Conservation (phyloP, 1,140 invertebrate genomes). For the Philaenus spumarius region DNA sequence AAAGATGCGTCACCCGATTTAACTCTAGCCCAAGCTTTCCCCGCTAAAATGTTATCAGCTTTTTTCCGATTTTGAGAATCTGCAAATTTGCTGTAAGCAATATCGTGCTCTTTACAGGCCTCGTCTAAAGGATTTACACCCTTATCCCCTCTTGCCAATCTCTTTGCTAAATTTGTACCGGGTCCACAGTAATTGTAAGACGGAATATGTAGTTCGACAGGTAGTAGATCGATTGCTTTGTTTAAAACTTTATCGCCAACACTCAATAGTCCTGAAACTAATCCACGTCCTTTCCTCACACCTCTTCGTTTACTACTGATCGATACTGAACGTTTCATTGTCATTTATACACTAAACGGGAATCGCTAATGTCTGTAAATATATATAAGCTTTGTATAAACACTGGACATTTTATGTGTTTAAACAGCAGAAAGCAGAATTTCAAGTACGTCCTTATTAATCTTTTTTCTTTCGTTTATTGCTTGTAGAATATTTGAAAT, state of each 20-base stretch:
- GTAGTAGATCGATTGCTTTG: conserved; percentile 38
- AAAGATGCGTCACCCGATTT: conserved; percentile 36
- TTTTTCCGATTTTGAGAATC: conserved; percentile 35
- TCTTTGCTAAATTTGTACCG: conserved; percentile 41
- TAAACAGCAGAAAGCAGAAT: no score
- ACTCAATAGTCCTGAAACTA: no score
- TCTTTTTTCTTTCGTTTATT: no score
- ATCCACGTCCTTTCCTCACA: no score
- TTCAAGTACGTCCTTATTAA: no score
- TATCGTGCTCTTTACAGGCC: conserved; percentile 42
- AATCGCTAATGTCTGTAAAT: no score
- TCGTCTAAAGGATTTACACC: conserved; percentile 41
- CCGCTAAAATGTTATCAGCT: conserved; percentile 37
- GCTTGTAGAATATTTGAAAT: no score
- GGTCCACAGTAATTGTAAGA: conserved; percentile 43
- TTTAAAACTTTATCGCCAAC: conserved; percentile 35
- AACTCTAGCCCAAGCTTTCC: conserved; percentile 37
- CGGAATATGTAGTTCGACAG: conserved; percentile 42
- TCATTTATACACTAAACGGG: no score
- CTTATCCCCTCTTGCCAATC: conserved; percentile 38
- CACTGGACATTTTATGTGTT: no score
- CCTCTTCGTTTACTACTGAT: no score
- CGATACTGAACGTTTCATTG: no score
- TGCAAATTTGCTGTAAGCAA: conserved; percentile 37
- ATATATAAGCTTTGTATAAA: no score